Evolutionary conservation across 2,888 invertebrate species (phyloP).

Genomic region (Nomada goodeniana): DNA sequence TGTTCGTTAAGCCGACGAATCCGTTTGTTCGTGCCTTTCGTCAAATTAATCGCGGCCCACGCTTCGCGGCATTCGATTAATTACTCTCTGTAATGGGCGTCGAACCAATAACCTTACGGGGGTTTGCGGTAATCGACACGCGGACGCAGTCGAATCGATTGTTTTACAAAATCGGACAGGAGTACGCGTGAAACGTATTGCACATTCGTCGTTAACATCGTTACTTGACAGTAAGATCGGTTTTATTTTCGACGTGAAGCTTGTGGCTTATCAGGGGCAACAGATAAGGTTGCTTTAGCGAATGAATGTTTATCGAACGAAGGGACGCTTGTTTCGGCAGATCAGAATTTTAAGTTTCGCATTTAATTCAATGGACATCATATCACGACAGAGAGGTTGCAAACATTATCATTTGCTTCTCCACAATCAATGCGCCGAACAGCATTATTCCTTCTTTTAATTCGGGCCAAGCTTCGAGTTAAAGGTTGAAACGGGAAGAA

Average conservation of each 20-base stretch:
- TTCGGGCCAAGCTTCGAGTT: neutral
- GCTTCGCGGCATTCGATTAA: conserved; percentile 42
- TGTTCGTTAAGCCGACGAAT: conserved; percentile 59
- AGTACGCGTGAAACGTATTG: neutral
- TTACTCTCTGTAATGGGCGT: conserved; percentile 34
- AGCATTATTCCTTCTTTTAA: neutral
- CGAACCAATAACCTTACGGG: conserved; percentile 24
- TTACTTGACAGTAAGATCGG: too few relatives aligned
- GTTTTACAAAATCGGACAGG: neutral
- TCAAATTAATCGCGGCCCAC: conserved; percentile 45
- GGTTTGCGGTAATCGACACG: conserved; percentile 28
- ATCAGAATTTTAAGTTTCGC: too few relatives aligned
- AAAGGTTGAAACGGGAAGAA: neutral
- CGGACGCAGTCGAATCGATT: conserved; percentile 2
- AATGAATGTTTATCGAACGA: too few relatives aligned
- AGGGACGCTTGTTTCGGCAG: too few relatives aligned
- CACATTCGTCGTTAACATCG: too few relatives aligned
- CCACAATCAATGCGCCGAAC: too few relatives aligned
- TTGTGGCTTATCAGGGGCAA: too few relatives aligned
- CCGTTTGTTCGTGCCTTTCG: conserved; percentile 45
- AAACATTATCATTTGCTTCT: too few relatives aligned
- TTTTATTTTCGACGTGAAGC: too few relatives aligned
- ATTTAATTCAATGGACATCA: too few relatives aligned
- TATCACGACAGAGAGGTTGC: too few relatives aligned
- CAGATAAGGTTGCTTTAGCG: too few relatives aligned